These are phyloP conservation scores for Coelinius sp. DNA, from an alignment of 2,888 invertebrate genomes.

Conservation along the genomic window DNA sequence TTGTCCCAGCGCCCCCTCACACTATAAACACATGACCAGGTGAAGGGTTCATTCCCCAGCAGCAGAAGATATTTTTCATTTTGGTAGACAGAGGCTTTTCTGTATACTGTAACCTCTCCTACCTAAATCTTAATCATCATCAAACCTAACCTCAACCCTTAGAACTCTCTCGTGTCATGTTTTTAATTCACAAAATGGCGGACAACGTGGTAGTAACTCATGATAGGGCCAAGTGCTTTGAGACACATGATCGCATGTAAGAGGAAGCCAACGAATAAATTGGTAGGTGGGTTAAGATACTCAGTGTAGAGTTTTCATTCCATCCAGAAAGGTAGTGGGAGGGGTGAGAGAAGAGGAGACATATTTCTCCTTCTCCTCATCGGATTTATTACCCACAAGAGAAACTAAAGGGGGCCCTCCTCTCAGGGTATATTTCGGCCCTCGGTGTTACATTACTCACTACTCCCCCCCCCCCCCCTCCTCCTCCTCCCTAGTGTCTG, in stretches of 20 bases:
- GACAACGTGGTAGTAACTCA: neutral
- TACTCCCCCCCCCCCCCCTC: conserved; percentile 40
- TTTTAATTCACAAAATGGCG: conserved; percentile 20
- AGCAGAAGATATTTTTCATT: conserved; percentile 18
- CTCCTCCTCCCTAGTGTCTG: conserved; percentile 36
- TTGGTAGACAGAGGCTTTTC: conserved; percentile 1
- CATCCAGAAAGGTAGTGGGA: neutral
- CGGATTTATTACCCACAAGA: conserved; percentile 32
- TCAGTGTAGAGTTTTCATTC: conserved; percentile 30
- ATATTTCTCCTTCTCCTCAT: conserved; percentile 19
- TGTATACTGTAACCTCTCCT: neutral
- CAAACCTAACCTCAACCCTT: neutral
- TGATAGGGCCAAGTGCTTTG: conserved; percentile 25
- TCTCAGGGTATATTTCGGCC: conserved; percentile 31
- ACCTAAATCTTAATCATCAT: conserved; percentile 30
- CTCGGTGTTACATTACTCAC: conserved; percentile 49
- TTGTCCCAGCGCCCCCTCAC: conserved; percentile 43
- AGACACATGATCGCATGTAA: conserved; percentile 32
- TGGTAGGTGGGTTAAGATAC: conserved; percentile 24
- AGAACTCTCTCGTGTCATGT: neutral
- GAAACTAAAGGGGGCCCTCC: conserved; percentile 21
- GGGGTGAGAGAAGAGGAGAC: neutral
- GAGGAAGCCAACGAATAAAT: conserved; percentile 30
- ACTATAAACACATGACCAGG: neutral
- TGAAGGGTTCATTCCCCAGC: neutral